Evolutionary conservation across 2,113 vertebrate genomes (phyloP).

Genomic region (Brachyhypopomus gauderio): DNA sequence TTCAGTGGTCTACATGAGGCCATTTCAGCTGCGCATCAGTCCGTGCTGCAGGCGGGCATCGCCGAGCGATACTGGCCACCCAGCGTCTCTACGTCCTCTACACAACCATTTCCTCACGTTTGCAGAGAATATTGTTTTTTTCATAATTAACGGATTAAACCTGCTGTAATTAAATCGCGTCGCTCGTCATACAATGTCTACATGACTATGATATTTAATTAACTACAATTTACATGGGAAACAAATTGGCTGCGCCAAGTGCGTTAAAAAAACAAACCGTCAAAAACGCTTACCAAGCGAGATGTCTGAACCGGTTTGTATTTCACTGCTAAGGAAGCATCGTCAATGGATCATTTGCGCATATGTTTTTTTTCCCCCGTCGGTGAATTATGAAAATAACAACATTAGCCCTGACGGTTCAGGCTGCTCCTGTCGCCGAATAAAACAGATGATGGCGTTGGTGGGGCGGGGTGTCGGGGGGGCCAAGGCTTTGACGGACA

Average conservation of each 20-base stretch:
- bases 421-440: constrained; percentile 70
- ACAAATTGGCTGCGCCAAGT: constrained; percentile 66
- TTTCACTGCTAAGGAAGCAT: constrained; percentile 46
- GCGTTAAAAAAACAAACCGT: constrained; percentile 54
- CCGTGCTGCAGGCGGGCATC: constrained; percentile 65
- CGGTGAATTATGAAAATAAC: constrained; percentile 60
- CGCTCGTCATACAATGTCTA: constrained; percentile 3
- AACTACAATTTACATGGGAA: constrained; percentile 29
- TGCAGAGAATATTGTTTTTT: neutral
- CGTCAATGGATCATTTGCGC: constrained; percentile 31
- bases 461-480: constrained; percentile 61
- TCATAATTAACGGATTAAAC: neutral
- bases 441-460: constrained; percentile 72
- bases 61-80: constrained; percentile 47
- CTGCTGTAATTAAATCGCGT: neutral
- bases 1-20: constrained; percentile 64
- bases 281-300: constrained; percentile 67
- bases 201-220: constrained; percentile 26
- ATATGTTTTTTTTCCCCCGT: constrained; percentile 39
- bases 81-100: constrained; percentile 57
- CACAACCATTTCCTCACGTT: constrained; percentile 29
- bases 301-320: constrained; percentile 70
- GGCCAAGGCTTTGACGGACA: constrained; percentile 65
- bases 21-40: constrained; percentile 73
- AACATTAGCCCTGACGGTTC: constrained; percentile 62